A percentile compares a stretch with the other conserved stretches of the same genome.
These are phyloP conservation scores for Aporophyla nigra DNA, from an alignment of 2,888 invertebrate species.

Conservation along the genomic window DNA sequence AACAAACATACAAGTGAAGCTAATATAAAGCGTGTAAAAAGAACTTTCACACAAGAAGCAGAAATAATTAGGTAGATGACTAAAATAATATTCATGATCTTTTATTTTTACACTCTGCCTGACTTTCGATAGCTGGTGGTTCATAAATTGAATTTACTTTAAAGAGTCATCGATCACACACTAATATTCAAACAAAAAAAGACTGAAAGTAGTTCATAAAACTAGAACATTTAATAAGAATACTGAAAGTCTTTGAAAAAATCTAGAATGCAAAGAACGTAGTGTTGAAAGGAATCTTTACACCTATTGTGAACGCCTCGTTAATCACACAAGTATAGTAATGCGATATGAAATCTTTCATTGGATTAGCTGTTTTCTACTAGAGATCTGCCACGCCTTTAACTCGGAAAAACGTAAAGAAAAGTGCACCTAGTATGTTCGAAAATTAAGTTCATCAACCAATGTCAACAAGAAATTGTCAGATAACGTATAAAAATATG, in stretches of 20 bases:
- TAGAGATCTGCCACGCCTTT: slow-evolving; percentile 16
- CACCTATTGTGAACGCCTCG: slow-evolving; percentile 43
- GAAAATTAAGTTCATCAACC: not conserved
- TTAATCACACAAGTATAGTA: slow-evolving; percentile 52
- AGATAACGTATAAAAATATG: not conserved
- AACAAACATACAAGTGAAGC: too few species aligned
- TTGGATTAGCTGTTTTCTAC: slow-evolving; percentile 41
- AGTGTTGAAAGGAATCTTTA: slow-evolving; percentile 35
- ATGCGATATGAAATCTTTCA: slow-evolving; percentile 47
- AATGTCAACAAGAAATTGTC: too few species aligned
- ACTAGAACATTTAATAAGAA: slow-evolving; percentile 27
- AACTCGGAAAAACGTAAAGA: not conserved
- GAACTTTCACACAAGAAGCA: too few species aligned
- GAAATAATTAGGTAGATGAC: not conserved
- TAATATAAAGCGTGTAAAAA: too few species aligned
- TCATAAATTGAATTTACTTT: not conserved
- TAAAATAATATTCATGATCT: not conserved
- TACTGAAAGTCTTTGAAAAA: slow-evolving; percentile 38
- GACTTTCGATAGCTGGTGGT: not conserved
- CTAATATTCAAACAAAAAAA: not conserved
- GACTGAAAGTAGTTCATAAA: slow-evolving; percentile 38
- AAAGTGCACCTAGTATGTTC: not conserved
- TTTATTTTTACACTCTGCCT: not conserved
- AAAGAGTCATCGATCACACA: slow-evolving; percentile 19
- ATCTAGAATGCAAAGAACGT: slow-evolving; percentile 29